A percentile compares a stretch with the other conserved stretches of the same genome.
phyloP scores from a whole-genome alignment of 2,888 invertebrate species.

The Andrena praecox region DNA sequence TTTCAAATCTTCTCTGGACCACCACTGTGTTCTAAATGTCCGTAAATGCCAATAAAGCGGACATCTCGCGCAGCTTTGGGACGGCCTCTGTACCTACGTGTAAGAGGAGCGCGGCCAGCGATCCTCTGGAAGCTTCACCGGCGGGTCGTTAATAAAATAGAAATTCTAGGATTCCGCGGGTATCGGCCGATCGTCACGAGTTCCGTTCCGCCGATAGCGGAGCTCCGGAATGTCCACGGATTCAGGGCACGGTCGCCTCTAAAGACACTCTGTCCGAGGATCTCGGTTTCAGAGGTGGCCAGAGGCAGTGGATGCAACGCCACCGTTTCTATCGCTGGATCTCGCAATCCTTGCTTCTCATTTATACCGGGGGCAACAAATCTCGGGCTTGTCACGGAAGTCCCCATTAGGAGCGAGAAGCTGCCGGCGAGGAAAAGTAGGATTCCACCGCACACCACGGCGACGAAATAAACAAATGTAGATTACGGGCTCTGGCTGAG shows the following conservation, averaged over 20 bases:
- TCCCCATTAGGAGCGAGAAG: conserved; percentile 55
- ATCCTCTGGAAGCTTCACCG: conserved; percentile 1
- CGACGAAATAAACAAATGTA: conserved; percentile 30
- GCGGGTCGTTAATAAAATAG: conserved; percentile 40
- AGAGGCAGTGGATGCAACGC: conserved; percentile 41
- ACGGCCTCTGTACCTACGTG: neutral
- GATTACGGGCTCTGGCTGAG: conserved; percentile 10
- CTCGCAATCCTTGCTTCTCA: conserved; percentile 63
- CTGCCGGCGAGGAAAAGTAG: conserved; percentile 32
- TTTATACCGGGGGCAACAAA: conserved; percentile 66
- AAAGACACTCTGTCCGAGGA: conserved; percentile 45
- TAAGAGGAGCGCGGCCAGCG: neutral
- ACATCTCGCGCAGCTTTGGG: neutral
- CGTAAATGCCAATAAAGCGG: neutral
- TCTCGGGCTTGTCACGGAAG: conserved; percentile 65
- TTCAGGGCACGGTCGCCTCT: conserved; percentile 51
- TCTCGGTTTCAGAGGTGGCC: conserved; percentile 47
- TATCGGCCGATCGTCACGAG: conserved; percentile 49
- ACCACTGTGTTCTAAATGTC: too few relatives aligned
- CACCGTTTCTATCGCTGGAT: conserved; percentile 61
- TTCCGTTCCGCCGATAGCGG: conserved; percentile 42
- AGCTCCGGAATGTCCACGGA: conserved; percentile 50
- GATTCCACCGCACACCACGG: conserved; percentile 27
- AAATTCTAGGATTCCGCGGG: conserved; percentile 35
- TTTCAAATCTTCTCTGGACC: too few relatives aligned